Percentiles rank a stretch among this genome's conserved stretches.
Evolutionary conservation across 2,113 vertebrate species (phyloP).

Genomic region (Anoura caudifer): DNA sequence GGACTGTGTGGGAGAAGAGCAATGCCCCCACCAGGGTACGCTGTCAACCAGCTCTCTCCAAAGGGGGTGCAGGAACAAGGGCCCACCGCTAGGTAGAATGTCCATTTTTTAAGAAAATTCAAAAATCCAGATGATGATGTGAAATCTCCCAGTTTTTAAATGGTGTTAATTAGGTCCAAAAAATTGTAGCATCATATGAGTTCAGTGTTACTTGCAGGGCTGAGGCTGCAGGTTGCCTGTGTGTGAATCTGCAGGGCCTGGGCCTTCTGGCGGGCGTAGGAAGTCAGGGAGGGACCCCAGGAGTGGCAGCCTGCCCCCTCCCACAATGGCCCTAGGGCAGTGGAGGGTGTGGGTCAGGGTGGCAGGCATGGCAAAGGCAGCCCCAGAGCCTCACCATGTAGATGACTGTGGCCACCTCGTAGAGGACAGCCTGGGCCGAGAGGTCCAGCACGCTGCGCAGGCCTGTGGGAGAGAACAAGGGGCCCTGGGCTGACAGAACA

Average conservation of each 20-base stretch:
- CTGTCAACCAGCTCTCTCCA: not conserved
- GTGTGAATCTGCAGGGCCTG: not conserved
- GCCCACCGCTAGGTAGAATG: not conserved
- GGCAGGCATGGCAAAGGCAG: not conserved
- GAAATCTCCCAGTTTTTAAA: not conserved
- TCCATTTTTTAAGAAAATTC: not conserved
- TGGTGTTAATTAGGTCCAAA: not conserved
- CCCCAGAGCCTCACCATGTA: slow-evolving; percentile 85
- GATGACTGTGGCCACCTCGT: slow-evolving; percentile 83
- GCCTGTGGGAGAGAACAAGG: slow-evolving; percentile 71
- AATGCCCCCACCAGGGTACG: accelerated
- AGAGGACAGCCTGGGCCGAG: slow-evolving; percentile 87
- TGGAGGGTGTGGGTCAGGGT: not conserved
- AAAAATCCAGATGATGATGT: not conserved
- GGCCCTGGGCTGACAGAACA: accelerated
- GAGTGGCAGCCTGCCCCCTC: not conserved
- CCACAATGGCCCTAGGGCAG: not conserved
- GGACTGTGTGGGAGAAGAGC: accelerated
- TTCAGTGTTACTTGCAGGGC: not conserved
- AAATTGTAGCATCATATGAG: not conserved
- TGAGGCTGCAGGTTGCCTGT: accelerated
- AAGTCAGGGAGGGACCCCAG: not conserved
- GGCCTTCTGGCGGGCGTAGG: too few species aligned
- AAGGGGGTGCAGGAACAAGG: not conserved
- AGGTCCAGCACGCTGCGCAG: slow-evolving; percentile 86